Evolutionary conservation across 2,888 invertebrate species (phyloP).

Genomic region (Aethes cnicana): DNA sequence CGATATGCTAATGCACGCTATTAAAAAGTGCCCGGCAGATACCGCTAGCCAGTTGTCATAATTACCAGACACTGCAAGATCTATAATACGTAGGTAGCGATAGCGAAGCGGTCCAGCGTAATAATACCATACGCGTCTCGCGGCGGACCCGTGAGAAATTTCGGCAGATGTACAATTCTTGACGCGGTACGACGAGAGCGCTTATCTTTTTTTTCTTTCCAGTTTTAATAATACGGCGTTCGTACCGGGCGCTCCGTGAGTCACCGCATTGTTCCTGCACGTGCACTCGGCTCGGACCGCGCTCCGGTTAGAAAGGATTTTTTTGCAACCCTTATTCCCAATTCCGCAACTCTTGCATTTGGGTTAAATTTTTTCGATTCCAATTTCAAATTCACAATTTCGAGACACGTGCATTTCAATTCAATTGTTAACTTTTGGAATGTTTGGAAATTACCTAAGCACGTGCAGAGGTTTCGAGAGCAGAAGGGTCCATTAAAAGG

Average conservation of each 20-base stretch:
- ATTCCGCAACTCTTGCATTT: constrained; percentile 82
- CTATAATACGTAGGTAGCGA: constrained; percentile 66
- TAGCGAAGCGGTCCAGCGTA: constrained; percentile 66
- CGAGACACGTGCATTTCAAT: constrained; percentile 52
- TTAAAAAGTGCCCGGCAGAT: constrained; percentile 64
- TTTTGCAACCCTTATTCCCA: constrained; percentile 78
- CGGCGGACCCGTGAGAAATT: constrained; percentile 79
- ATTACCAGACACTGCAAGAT: constrained; percentile 57
- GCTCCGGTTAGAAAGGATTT: constrained; percentile 78
- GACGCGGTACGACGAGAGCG: constrained; percentile 75
- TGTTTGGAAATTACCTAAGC: constrained; percentile 48
- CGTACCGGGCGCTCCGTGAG: constrained; percentile 67
- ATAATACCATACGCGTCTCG: constrained; percentile 71
- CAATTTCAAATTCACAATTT: constrained; percentile 48
- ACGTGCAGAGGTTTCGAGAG: constrained; percentile 47
- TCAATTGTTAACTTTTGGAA: constrained; percentile 47
- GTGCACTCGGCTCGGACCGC: constrained; percentile 66
- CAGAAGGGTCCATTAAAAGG: constrained; percentile 41
- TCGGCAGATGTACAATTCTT: constrained; percentile 83
- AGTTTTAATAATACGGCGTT: constrained; percentile 71
- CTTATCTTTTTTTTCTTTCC: constrained; percentile 73
- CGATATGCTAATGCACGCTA: constrained; percentile 66
- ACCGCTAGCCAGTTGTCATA: constrained; percentile 77
- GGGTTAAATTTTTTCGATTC: constrained; percentile 64
- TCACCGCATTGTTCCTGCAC: constrained; percentile 78